Percentiles rank a stretch among this genome's conserved stretches.
These are phyloP conservation scores for Cyanocitta stelleri DNA, from an alignment of 2,113 vertebrate genomes.

Conservation along the genomic window DNA sequence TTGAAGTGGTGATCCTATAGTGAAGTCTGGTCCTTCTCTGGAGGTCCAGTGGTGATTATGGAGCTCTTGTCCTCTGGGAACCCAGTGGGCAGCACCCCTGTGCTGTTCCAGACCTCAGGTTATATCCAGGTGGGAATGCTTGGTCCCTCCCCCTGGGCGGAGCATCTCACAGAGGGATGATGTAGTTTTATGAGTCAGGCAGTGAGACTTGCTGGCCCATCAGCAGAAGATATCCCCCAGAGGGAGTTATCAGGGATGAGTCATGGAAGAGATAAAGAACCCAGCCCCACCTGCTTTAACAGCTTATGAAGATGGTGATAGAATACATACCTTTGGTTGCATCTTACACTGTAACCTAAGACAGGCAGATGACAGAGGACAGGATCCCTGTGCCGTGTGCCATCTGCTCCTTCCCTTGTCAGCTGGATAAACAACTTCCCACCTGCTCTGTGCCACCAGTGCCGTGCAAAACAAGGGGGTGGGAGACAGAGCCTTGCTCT, in stretches of 20 bases:
- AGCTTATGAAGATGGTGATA: background rate
- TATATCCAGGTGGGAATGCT: background rate
- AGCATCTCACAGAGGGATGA: background rate
- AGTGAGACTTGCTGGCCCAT: background rate
- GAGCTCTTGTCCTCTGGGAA: background rate
- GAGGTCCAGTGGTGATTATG: background rate
- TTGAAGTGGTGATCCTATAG: background rate
- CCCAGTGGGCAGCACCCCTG: background rate
- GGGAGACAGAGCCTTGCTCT: background rate
- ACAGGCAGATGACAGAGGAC: background rate
- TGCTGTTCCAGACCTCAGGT: background rate
- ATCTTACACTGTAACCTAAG: background rate
- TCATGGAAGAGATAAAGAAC: background rate
- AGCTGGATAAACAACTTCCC: background rate
- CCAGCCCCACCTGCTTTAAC: background rate
- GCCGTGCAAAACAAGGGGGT: background rate
- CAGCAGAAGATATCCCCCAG: fast-evolving
- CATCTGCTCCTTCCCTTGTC: background rate
- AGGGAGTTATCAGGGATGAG: background rate
- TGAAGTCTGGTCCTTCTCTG: background rate
- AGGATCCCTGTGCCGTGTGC: background rate
- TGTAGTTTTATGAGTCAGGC: too few relatives aligned
- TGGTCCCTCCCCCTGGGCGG: fast-evolving
- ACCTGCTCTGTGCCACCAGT: background rate
- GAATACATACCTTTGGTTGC: too few relatives aligned